phyloP scores from a whole-genome alignment of 92 coral and sea anemone species.

The Phymanthus crucifer region DNA sequence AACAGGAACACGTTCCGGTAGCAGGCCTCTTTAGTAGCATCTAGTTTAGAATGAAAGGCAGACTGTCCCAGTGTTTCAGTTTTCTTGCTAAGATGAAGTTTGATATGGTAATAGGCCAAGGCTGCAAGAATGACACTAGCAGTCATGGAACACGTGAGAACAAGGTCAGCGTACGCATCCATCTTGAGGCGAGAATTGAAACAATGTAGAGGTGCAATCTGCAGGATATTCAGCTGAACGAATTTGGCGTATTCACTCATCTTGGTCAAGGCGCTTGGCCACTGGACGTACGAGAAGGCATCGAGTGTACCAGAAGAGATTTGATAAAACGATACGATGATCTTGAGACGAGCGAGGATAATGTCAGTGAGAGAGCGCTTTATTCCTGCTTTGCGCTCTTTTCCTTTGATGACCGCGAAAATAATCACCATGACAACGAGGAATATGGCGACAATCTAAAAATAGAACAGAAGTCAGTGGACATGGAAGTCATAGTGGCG shows the following conservation, averaged over 20 bases:
- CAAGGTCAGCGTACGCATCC: slow-evolving; percentile 32
- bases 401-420: slow-evolving; percentile 35
- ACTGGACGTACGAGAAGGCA: slow-evolving; percentile 23
- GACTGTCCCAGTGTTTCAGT: neutral
- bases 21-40: too few relatives aligned
- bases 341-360: too few relatives aligned
- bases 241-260: slow-evolving; percentile 28
- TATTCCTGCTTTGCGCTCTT: slow-evolving; percentile 21
- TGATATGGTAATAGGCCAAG: slow-evolving; percentile 8
- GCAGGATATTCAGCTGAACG: slow-evolving; percentile 59
- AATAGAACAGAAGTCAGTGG: neutral
- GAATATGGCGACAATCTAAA: neutral
- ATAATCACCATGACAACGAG: slow-evolving; percentile 35
- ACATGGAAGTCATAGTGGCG: neutral
- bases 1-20: too few relatives aligned
- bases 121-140: too few relatives aligned
- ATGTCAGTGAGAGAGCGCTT: slow-evolving; percentile 50
- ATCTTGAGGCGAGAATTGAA: neutral
- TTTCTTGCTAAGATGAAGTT: slow-evolving; percentile 7
- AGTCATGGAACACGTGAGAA: too few relatives aligned
- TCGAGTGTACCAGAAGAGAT: slow-evolving; percentile 25
- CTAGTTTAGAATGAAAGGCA: slow-evolving; percentile 13
- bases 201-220: slow-evolving; percentile 20
- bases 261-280: too few relatives aligned
- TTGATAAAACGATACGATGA: too few relatives aligned